Evolutionary conservation across 1,140 invertebrate genomes (phyloP), one percentile per base, ranked within the genome.

Genomic region (Venturia canescens): DNA sequence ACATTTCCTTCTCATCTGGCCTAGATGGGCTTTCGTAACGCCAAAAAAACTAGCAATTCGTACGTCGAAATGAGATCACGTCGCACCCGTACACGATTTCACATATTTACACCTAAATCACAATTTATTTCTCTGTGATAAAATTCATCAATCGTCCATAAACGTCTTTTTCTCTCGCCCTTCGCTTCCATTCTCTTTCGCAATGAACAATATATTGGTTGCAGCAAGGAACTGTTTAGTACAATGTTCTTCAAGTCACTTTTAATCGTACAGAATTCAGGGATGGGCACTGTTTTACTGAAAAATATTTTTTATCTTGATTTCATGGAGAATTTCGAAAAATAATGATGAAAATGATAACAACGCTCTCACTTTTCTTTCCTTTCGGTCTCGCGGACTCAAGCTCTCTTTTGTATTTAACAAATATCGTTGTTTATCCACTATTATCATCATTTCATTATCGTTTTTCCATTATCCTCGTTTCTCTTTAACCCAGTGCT

Each of bases 221-320:
- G 83, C 86, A 89, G 84, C 83, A 86, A 89, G 88, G 88, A 89
- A 89, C 88, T 89, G 84, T 87, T 75, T 84, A 85, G 67, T 86
- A 86, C 66, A 57, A 84, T 70, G 67, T 26, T 70, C 31, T 31
- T 31, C 31, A 21, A 70, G 67, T 70, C 31, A 70, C 67, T 70
- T 70, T 38, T 4, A 70, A 31, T 70, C 29, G 9, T 70, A 38
- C 31, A 70, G 3, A 70, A 34, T 70, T 57, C 4, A 57, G 53
- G 53, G 21, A 57, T 57, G 53, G 21, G 53, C 53, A 57, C 53
- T 57, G 53, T 57, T 9, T 23, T 16, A 57, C 18, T 57, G 18
- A 57, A 57, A 57, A 57, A 57, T 57, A 57, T 57, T 23, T n/a
- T 57, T 57, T 53, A 16, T 53, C 60, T 26, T 63, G 60, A 63